phyloP scores from a whole-genome alignment of 2,797 vertebrate genomes.

The Peromyscus nudipes region DNA sequence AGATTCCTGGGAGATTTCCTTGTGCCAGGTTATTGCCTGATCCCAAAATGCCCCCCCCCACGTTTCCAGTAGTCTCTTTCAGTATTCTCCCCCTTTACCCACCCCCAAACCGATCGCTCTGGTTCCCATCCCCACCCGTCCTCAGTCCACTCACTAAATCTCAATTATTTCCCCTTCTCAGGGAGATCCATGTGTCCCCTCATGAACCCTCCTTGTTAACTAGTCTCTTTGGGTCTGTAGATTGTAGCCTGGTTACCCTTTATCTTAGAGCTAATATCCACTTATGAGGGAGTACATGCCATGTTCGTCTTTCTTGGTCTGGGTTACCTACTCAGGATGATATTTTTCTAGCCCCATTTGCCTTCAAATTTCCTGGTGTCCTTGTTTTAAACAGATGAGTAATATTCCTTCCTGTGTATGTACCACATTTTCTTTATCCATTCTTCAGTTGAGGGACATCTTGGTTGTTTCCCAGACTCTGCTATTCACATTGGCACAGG shows the following conservation, averaged over 20 bases:
- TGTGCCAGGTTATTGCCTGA: background rate
- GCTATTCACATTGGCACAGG: no score
- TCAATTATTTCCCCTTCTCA: background rate
- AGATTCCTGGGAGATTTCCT: background rate
- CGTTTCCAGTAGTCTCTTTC: background rate
- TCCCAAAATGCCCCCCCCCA: background rate
- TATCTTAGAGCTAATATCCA: background rate
- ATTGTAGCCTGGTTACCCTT: background rate
- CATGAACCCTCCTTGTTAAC: background rate
- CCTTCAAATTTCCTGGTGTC: no score
- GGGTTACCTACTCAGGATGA: no score
- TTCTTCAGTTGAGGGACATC: no score
- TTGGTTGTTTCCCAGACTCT: no score
- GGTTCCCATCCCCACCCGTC: background rate
- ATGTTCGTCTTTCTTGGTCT: no score
- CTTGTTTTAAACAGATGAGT: no score
- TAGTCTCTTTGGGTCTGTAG: background rate
- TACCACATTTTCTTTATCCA: no score
- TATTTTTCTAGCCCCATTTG: no score
- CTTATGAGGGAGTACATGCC: no score
- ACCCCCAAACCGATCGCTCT: background rate
- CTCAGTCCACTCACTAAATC: background rate
- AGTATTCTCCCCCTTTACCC: background rate
- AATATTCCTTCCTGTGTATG: no score
- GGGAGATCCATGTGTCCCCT: background rate